phyloP scores from a whole-genome alignment of 2,888 invertebrate genomes.

The Leptinotarsa haldemani region DNA sequence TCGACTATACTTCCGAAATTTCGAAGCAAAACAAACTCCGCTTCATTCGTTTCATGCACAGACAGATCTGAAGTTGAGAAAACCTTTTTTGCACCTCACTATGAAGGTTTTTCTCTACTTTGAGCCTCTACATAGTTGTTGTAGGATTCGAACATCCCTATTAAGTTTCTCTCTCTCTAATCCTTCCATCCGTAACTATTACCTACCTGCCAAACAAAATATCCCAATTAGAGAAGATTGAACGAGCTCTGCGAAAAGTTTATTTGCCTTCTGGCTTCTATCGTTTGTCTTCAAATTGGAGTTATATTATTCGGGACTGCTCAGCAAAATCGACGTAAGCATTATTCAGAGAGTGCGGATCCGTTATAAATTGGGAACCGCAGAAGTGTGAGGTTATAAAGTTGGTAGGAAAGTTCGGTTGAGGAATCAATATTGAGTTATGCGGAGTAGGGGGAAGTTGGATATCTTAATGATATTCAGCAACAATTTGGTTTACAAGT shows the following conservation, averaged over 20 bases:
- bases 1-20: too few relatives aligned
- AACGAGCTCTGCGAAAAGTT: not conserved
- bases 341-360: not conserved
- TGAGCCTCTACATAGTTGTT: too few relatives aligned
- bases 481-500: too few relatives aligned
- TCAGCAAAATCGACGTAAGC: not conserved
- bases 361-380: not conserved
- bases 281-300: conserved; percentile 2
- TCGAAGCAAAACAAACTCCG: too few relatives aligned
- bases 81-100: too few relatives aligned
- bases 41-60: too few relatives aligned
- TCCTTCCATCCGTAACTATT: not conserved
- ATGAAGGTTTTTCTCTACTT: too few relatives aligned
- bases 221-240: conserved; percentile 2
- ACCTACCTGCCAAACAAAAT: not conserved
- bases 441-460: too few relatives aligned
- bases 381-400: not conserved
- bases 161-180: not conserved
- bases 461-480: too few relatives aligned
- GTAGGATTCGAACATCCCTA: not conserved
- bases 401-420: not conserved
- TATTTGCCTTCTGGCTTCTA: not conserved
- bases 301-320: not conserved
- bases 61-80: too few relatives aligned
- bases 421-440: not conserved